Evolutionary conservation across 2,113 vertebrate genomes (phyloP), one percentile per base, ranked within the genome.

Genomic region (Crotalus tigris): DNA sequence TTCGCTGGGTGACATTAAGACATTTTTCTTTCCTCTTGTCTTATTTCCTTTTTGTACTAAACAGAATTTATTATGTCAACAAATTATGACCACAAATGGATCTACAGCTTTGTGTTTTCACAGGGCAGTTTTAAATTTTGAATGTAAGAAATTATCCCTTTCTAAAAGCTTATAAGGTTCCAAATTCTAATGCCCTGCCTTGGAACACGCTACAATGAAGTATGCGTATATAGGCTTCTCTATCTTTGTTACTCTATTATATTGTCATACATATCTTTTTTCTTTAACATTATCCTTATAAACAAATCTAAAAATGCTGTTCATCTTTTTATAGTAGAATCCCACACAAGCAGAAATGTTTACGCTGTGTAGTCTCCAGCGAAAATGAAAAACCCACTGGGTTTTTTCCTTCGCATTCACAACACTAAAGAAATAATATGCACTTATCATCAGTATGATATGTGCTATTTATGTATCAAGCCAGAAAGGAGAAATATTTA

Each of bases 361-460:
- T 93, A 91, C 92, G 64, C 55, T 93, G 13, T 91, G 93, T 93
- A 64, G 53, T 96, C 85, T 2, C 51, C 85, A 55, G 59, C 88
- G 64, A 89, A 81, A 81, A 44, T 44, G 91, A 92, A 24, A 95
- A 55, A 75, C 87, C 93, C 86, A 49, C 81, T 93, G 90, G 88
- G 46, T 94, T 95, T 95, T 89, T 29, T 10, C 26, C 91, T 85
- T 94, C 0, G 1, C 53, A 39, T 44, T 54, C n/a, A 24, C 1
- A 87, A 75, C 89, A 94, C 61, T 94, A 81, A 94, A 94, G 91
- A 96, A 96, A 94, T 96, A 96, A 96, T 95, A 95, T 96, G 92
- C 54, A 94, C 92, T n/a, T 93, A 96, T 94, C 95, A 93, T 93
- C 92, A 69, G 1, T 91, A 85, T 94, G 64, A 93, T 92, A 91